Evolutionary conservation across 2,113 vertebrate genomes (phyloP), one percentile per base, ranked within the genome.

Genomic region (Lagopus leucura): DNA sequence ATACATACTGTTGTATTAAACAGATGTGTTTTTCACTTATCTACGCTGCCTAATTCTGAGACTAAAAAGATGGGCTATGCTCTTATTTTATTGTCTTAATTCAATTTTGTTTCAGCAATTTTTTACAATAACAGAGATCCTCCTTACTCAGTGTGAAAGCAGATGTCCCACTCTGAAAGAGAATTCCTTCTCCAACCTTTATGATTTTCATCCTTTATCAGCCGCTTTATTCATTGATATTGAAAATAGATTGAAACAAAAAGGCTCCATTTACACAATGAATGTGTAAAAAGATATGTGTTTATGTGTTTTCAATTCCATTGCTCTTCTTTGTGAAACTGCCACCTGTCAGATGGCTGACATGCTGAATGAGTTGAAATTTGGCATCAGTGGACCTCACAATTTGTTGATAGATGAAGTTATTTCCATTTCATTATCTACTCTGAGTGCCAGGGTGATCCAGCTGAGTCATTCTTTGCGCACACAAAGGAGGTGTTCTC

Each of bases 261-360:
- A 91, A 88, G 69, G 36, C 91, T 50, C 36, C 88, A 38, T 94
- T 84, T 93, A 60, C 65, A 95, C 65, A 81, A 57, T 78, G 57
- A 86, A 83, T 89, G 69, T 90, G 70, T 89, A 82, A 96, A 93
- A 95, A 81, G 64, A 83, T 83, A 69, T 81, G 69, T 88, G 47
- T 86, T 93, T 88, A 42, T 91, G 60, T 87, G 60, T 73, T 91
- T 90, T 77, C 73, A 24, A 88, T 78, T 83, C 30, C 80, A 75
- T 78, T 74, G 89, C 84, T 91, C 70, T 91, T 90, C 84, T 94
- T 95, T 94, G 50, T 82, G 73, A 91, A 94, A 93, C 28, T 93
- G 54, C 93, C 88, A 91, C 88, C 86, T 97, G 94, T 96, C 93
- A 95, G 89, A 90, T 96, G 94, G 77, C 74, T 95, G 87, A 95